Evolutionary conservation across 2,113 vertebrate species (phyloP).

Genomic region (Clarias batrachus): DNA sequence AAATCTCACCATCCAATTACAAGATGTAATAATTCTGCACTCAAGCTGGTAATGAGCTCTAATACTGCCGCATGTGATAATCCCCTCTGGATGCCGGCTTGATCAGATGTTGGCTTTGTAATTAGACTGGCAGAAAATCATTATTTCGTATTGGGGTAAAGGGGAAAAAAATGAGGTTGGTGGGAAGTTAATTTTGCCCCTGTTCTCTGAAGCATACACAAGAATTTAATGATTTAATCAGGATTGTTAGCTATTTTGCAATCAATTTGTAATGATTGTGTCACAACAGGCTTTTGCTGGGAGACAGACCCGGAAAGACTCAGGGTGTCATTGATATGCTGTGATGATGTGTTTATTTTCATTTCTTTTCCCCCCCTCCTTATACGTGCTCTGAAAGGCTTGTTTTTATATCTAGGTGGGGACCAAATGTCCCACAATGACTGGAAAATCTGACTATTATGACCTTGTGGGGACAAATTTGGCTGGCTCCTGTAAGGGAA

Average conservation of each 20-base stretch:
- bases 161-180: constrained; percentile 94
- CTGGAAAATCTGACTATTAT: neutral
- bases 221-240: constrained; percentile 99
- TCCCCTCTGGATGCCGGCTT: constrained; percentile 99
- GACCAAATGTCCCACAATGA: neutral
- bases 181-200: constrained; percentile 99
- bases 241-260: constrained; percentile 99
- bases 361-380: neutral
- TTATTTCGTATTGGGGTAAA: constrained; percentile 95
- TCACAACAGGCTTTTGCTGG: constrained; percentile 85
- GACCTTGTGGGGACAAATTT: neutral
- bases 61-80: constrained; percentile 99
- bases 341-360: constrained; percentile 12
- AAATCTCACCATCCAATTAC: constrained; percentile 97
- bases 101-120: constrained; percentile 99
- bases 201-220: constrained; percentile 98
- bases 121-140: constrained; percentile 99
- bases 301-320: constrained; percentile 76
- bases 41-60: constrained; percentile 97
- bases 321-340: constrained; percentile 70
- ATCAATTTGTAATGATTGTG: constrained; percentile 99
- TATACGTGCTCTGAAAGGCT: constrained; percentile 2
- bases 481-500: neutral
- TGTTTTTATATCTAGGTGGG: neutral
- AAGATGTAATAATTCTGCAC: constrained; percentile 97